A percentile compares a stretch with the other conserved stretches of the same genome.
Evolutionary conservation across 2,888 invertebrate genomes (phyloP).

Genomic region (Hydrotaea cyrtoneurina): DNA sequence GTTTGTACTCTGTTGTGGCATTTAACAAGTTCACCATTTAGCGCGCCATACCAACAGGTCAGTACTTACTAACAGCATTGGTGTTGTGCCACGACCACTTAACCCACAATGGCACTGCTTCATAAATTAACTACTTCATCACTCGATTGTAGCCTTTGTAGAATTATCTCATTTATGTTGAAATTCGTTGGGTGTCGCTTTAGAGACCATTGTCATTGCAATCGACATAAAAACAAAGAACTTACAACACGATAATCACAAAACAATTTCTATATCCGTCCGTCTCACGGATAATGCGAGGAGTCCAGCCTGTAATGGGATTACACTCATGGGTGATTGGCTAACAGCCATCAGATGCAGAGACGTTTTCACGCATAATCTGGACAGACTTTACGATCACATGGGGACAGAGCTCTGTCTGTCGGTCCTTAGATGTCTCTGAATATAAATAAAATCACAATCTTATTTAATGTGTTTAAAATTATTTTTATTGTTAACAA

Average conservation of each 20-base stretch:
- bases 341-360: not conserved
- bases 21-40: too few species aligned
- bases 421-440: not conserved
- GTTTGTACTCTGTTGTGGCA: not conserved
- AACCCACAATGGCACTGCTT: not conserved
- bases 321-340: constrained; percentile 2
- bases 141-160: not conserved
- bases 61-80: too few species aligned
- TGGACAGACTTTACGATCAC: not conserved
- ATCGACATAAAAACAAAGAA: not conserved
- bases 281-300: too few species aligned
- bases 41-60: too few species aligned
- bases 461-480: constrained; percentile 5
- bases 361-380: constrained; percentile 2
- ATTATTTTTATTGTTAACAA: constrained; percentile 24
- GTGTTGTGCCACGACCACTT: not conserved
- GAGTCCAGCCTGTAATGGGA: not conserved
- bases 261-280: constrained; percentile 3
- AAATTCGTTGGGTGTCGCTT: too few species aligned
- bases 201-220: not conserved
- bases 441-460: constrained; percentile 3
- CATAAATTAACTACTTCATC: not conserved
- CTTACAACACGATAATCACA: constrained; percentile 9
- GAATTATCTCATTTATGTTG: too few species aligned
- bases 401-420: not conserved